Percentiles rank a stretch among this genome's conserved stretches.
These are phyloP conservation scores for Ophraella communa DNA, from an alignment of 2,888 invertebrate species.

Conservation along the genomic window DNA sequence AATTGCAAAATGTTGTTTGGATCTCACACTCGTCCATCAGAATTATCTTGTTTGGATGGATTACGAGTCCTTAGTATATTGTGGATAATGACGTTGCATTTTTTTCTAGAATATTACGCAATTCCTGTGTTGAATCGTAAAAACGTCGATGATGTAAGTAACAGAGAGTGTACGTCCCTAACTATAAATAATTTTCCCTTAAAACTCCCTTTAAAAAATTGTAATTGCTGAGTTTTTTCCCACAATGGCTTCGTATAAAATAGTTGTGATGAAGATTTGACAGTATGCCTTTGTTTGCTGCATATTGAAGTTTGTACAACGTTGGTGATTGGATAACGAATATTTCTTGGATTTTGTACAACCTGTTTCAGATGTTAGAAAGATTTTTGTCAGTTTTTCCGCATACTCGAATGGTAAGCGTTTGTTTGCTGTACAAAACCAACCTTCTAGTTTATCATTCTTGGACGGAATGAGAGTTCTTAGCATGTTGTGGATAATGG, in stretches of 20 bases:
- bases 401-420: neutral
- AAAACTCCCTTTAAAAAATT: too few relatives aligned
- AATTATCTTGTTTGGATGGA: neutral
- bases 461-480: neutral
- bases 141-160: neutral
- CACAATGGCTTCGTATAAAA: too few relatives aligned
- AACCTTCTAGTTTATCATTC: neutral
- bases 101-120: neutral
- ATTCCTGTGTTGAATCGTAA: neutral
- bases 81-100: neutral
- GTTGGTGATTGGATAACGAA: neutral
- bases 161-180: too few relatives aligned
- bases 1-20: neutral
- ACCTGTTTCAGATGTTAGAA: neutral
- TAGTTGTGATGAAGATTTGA: too few relatives aligned
- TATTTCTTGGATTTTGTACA: neutral
- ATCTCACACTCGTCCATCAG: neutral
- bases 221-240: too few relatives aligned
- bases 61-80: neutral
- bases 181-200: too few relatives aligned
- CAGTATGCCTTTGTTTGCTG: neutral
- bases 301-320: neutral
- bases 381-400: neutral
- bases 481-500: neutral
- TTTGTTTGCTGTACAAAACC: neutral